phyloP scores from a whole-genome alignment of 2,888 invertebrate genomes.

The Cyrtodaria siliqua region DNA sequence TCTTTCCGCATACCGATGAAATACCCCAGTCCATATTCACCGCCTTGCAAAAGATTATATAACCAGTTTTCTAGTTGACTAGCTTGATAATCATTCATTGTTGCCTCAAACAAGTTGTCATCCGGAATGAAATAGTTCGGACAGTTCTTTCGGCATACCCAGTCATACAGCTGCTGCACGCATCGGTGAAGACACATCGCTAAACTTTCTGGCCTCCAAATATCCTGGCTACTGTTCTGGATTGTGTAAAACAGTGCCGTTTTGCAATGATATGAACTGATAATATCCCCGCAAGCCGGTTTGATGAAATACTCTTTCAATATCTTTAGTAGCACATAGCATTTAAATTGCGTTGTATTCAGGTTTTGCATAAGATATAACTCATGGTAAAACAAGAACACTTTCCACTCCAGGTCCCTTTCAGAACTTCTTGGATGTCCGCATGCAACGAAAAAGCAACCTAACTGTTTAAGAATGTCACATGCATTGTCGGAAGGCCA shows the following conservation, averaged over 20 bases:
- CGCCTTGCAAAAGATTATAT: no score
- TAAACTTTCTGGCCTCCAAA: not conserved
- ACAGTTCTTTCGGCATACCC: not conserved
- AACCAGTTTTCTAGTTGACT: no score
- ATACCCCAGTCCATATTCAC: no score
- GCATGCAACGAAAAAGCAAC: conserved; percentile 2
- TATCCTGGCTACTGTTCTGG: not conserved
- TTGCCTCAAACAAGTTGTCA: not conserved
- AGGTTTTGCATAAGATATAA: not conserved
- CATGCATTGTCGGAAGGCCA: no score
- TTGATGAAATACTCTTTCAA: conserved; percentile 10
- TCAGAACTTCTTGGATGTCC: not conserved
- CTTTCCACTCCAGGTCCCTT: not conserved
- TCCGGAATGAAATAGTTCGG: conserved; percentile 10
- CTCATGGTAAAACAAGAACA: conserved; percentile 4
- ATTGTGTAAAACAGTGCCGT: conserved; percentile 6
- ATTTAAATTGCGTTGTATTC: conserved; percentile 4
- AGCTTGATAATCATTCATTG: no score
- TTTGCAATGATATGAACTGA: conserved; percentile 8
- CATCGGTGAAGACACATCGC: not conserved
- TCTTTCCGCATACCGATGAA: no score
- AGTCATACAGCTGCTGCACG: not conserved
- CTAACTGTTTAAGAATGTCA: not conserved
- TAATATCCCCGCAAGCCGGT: not conserved
- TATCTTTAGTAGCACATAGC: conserved; percentile 12